Conservation (phyloP, 2,113 vertebrate species). For the Strigops habroptila region DNA sequence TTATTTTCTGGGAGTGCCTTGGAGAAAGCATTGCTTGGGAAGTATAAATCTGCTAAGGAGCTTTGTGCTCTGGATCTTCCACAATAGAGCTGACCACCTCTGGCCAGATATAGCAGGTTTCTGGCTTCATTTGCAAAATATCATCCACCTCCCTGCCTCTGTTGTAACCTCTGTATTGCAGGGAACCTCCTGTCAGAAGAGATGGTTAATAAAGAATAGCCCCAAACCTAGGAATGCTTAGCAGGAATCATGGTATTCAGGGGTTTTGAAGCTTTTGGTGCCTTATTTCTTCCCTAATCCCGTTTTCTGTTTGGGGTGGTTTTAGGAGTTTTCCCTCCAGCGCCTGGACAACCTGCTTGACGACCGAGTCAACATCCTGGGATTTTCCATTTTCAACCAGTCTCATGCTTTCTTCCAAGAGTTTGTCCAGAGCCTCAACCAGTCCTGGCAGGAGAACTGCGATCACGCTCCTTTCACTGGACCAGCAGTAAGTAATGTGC, state of each 20-base stretch:
- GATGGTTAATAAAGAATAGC: not conserved
- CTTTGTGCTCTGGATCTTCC: not conserved
- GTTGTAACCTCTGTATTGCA: not conserved
- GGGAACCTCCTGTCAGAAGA: not conserved
- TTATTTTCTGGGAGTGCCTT: not conserved
- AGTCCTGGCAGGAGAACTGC: conserved; percentile 98
- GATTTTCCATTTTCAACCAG: conserved; percentile 96
- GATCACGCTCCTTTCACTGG: conserved; percentile 93
- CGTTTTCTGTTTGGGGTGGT: not conserved
- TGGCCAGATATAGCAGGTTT: not conserved
- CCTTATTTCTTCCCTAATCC: conserved; percentile 7
- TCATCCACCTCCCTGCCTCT: too few species aligned
- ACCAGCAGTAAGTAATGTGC: conserved; percentile 82
- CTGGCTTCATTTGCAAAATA: not conserved
- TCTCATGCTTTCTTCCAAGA: conserved; percentile 94
- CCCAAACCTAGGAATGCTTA: not conserved
- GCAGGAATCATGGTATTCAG: not conserved
- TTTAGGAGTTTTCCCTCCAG: conserved; percentile 92
- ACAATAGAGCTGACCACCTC: not conserved
- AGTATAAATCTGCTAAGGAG: not conserved
- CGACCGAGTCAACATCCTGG: conserved; percentile 90
- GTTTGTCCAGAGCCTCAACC: conserved; percentile 93
- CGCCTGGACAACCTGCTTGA: conserved; percentile 86
- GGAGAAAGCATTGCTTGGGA: not conserved
- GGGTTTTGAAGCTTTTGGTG: not conserved